Percentiles rank a stretch among this genome's conserved stretches.
Evolutionary conservation across 2,888 invertebrate species (phyloP).

Genomic region (Auanema sp.): DNA sequence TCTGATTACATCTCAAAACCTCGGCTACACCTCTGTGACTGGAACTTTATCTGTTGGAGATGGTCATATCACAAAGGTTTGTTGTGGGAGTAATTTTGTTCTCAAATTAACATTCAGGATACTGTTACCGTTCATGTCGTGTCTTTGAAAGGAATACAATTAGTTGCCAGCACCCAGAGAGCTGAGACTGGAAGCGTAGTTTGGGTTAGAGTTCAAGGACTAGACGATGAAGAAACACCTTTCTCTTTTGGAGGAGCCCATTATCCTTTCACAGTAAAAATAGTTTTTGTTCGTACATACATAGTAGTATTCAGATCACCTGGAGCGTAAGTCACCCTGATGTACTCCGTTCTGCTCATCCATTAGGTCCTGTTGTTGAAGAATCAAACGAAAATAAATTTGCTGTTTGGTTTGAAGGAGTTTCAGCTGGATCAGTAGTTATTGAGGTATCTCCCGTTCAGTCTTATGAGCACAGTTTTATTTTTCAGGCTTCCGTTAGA

Average conservation of each 20-base stretch:
- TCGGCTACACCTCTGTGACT: constrained; percentile 48
- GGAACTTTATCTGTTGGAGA: constrained; percentile 43
- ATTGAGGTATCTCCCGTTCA: constrained; percentile 22
- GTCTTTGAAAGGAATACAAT: constrained; percentile 40
- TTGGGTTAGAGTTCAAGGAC: constrained; percentile 35
- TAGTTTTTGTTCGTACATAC: background rate
- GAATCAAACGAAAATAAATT: constrained; percentile 34
- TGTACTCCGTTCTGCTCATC: constrained; percentile 25
- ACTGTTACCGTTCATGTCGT: constrained; percentile 52
- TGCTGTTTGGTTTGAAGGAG: constrained; percentile 38
- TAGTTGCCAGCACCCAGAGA: constrained; percentile 32
- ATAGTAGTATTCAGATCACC: constrained; percentile 23
- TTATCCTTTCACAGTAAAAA: constrained; percentile 44
- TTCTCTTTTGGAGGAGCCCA: constrained; percentile 55
- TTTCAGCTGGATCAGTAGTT: constrained; percentile 25
- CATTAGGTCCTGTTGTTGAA: constrained; percentile 28
- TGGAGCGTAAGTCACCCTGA: constrained; percentile 35
- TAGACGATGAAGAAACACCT: constrained; percentile 44
- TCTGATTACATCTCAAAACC: constrained; percentile 42
- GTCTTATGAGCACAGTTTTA: background rate
- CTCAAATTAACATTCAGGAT: no score
- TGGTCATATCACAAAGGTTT: constrained; percentile 37
- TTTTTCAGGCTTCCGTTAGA: constrained; percentile 21
- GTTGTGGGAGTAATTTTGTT: constrained; percentile 4
- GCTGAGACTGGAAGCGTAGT: constrained; percentile 44